Base-by-base conservation (phyloP, 1,140 invertebrate species). In the Apis florea region DNA sequence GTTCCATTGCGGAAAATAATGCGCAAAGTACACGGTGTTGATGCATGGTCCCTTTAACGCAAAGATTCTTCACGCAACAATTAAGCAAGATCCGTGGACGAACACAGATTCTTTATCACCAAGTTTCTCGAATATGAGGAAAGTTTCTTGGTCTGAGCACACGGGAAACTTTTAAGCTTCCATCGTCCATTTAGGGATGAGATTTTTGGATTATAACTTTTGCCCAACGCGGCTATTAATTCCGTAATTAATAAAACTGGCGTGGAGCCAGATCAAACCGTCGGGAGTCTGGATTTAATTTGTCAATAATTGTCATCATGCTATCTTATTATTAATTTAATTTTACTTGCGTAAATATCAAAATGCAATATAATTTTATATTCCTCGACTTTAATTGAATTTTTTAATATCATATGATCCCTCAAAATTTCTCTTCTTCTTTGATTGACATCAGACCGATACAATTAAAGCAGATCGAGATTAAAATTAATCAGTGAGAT, bases 131-230 rank as follows among this genome's bases (percentile, higher is more conserved):
- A 67, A 86, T 86, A 86, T 80, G 84, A 86, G 81, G 56, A 86
- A 86, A 86, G 75, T 86, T 86, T 59, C 54, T 13, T 58, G 56
- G 61, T 47, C 74, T n/a, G 51, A 74, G 59, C 68, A 53, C 24
- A 26, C 70, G 68, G 31, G n/a, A 61, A 86, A 83, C 76, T 86
- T 83, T 86, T 78, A 83, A 85, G 75, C 85, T 73, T 19, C 19
- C n/a, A 17, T 66, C 58, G 80, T 67, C 69, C 69, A 70, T 82
- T 75, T 71, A 78, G 64, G 49, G 67, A 51, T 54, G 68, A 63
- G 76, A 86, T 79, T 86, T 64, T 40, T 11, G 73, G 81, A 85
- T 86, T 86, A 86, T 72, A 83, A 86, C 70, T 86, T 79, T 85
- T 49, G 26, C 51, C 31, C 63, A 4, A 31, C 58, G 13, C 49